These are phyloP conservation scores for Zoroaster sp. DNA, from an alignment of 53 echinoderm and acorn worm genomes.

Conservation along the genomic window DNA sequence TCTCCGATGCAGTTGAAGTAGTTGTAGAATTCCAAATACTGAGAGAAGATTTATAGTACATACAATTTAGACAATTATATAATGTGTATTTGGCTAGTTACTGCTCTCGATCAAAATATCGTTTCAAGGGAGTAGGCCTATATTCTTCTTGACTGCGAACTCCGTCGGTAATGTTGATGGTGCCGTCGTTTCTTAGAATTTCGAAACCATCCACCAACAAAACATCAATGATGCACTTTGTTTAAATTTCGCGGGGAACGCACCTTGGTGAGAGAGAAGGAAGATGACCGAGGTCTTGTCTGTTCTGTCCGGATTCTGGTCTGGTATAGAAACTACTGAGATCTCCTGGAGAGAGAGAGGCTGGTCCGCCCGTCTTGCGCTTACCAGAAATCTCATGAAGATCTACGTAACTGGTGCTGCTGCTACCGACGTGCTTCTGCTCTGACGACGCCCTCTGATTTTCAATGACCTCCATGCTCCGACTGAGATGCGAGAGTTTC, in stretches of 20 bases:
- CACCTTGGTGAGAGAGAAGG: constrained; percentile 17
- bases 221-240: too few species aligned
- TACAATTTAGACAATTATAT: too few species aligned
- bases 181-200: too few species aligned
- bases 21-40: too few species aligned
- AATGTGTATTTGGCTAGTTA: too few species aligned
- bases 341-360: constrained; percentile 18
- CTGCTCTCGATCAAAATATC: too few species aligned
- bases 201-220: too few species aligned
- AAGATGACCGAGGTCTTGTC: constrained; percentile 5
- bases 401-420: background rate
- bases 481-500: constrained; percentile 7
- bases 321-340: background rate
- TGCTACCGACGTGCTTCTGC: background rate
- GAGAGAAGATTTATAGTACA: too few species aligned
- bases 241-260: constrained; percentile 13
- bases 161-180: too few species aligned
- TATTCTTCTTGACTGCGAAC: too few species aligned
- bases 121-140: too few species aligned
- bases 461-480: constrained; percentile 16
- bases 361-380: background rate
- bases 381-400: background rate
- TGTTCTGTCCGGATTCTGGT: background rate
- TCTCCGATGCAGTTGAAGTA: too few species aligned
- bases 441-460: background rate